Evolutionary conservation across 2,797 vertebrate genomes (phyloP), one percentile per base, ranked within the genome.

Genomic region (Rhinichthys osculus): DNA sequence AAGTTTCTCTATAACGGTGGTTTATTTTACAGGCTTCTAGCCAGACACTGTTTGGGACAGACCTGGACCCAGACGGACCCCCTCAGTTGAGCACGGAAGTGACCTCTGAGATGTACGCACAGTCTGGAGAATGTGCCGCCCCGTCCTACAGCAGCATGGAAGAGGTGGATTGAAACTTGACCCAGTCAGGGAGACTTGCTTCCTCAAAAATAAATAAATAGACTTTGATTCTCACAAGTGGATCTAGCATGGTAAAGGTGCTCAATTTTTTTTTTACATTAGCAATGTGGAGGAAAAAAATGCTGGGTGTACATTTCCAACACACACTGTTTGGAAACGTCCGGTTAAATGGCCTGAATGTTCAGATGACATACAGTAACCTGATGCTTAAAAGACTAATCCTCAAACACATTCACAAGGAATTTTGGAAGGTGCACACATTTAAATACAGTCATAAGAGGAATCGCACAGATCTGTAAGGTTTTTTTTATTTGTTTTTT

Each of bases 101-200:
- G 81, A 91, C 94, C 33, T 93, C 97, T 1, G 97, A 97, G 89
- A 96, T 96, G 88, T 98, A 96, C 80, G 64, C 93, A 87, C 95
- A 95, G 93, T 89, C 97, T 0, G 91, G 95, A 10, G 98, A 99
- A 89, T 95, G 93, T 88, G 94, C 96, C 0, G 90, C 96, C 40
- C 95, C 97, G 13, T 98, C 97, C 87, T 98, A 98, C 95, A 98
- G 97, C 96, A 98, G 97, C 96, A 98, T 99, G 98, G 98, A 99
- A 94, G 98, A 99, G 93, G 98, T 99, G 92, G 98, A 99, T 94
- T 99, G 94, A 90, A 84, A 70, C 30, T 70, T 35, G 33, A 82
- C 62, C 70, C 30, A 67, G 87, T 84, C 84, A 78, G 78, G 81
- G 81, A 86, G 78, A 86, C 74, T 52, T 89, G 57, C 76, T 78